These are phyloP conservation scores for Eucidaris tribuloides DNA, from an alignment of 35 echinoderm and acorn worm species.

Conservation along the genomic window DNA sequence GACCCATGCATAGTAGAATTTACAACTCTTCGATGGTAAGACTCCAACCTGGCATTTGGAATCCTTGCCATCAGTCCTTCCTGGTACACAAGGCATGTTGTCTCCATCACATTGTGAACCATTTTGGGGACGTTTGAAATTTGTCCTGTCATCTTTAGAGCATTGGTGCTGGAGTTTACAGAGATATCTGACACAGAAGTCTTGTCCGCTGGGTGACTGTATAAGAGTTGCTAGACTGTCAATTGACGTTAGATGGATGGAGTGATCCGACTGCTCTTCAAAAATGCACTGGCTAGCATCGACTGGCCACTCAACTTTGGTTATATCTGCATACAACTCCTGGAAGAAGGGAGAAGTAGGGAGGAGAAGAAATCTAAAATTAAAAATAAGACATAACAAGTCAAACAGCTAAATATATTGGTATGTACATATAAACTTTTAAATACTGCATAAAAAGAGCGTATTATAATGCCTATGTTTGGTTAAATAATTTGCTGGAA, in stretches of 20 bases:
- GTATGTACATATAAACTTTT: background rate
- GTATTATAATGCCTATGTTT: background rate
- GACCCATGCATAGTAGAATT: constrained; percentile 28
- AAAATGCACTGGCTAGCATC: background rate
- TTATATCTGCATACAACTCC: constrained; percentile 20
- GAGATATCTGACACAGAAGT: constrained; percentile 26
- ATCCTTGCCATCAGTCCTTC: background rate
- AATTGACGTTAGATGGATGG: constrained; percentile 6
- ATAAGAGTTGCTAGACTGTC: constrained; percentile 4
- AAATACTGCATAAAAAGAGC: too few relatives aligned
- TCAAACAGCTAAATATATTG: background rate
- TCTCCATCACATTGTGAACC: background rate
- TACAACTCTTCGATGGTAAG: background rate
- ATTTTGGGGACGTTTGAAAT: background rate
- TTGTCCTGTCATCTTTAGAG: background rate
- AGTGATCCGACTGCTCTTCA: background rate
- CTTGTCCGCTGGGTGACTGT: background rate
- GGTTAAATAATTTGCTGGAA: background rate
- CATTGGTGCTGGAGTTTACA: background rate
- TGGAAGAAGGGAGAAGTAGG: background rate
- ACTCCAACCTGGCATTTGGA: background rate
- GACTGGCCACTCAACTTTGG: constrained; percentile 1
- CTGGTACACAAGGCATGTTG: background rate
- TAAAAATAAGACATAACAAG: background rate
- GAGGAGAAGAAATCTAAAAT: background rate